Percentiles rank a stretch among this genome's conserved stretches.
phyloP scores from a whole-genome alignment of 2,888 invertebrate genomes.

The Rambutsinella grinnellia region DNA sequence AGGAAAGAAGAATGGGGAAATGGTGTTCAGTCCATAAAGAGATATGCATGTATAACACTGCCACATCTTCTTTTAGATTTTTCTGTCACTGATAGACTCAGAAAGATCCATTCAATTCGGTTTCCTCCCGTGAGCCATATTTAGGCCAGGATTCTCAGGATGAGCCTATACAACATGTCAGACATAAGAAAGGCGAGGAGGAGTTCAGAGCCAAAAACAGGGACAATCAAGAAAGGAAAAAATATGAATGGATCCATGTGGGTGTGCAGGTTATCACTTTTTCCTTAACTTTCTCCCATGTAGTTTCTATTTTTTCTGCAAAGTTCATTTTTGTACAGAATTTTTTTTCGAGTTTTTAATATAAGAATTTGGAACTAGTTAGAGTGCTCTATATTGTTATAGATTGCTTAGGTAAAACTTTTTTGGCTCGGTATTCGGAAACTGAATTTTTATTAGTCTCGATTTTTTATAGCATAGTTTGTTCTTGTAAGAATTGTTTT shows the following conservation, averaged over 20 bases:
- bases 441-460: constrained; percentile 41
- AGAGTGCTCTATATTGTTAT: neutral
- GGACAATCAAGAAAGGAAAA: constrained; percentile 18
- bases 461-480: constrained; percentile 13
- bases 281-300: constrained; percentile 3
- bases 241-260: constrained; percentile 18
- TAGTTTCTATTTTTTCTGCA: neutral
- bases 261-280: constrained; percentile 30
- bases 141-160: too few species aligned
- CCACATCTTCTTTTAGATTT: too few species aligned
- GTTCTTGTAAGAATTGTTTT: too few species aligned
- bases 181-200: neutral
- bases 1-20: too few species aligned
- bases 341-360: constrained; percentile 2
- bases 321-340: constrained; percentile 5
- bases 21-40: too few species aligned
- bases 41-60: too few species aligned
- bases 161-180: too few species aligned
- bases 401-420: neutral
- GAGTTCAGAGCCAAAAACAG: constrained; percentile 14
- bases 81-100: too few species aligned
- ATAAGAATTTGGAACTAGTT: too few species aligned
- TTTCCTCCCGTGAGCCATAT: too few species aligned
- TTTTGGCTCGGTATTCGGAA: neutral
- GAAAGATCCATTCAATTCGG: too few species aligned